A percentile compares a stretch with the other conserved stretches of the same genome.
Evolutionary conservation across 2,113 vertebrate genomes (phyloP).

Genomic region (Gallinago media): DNA sequence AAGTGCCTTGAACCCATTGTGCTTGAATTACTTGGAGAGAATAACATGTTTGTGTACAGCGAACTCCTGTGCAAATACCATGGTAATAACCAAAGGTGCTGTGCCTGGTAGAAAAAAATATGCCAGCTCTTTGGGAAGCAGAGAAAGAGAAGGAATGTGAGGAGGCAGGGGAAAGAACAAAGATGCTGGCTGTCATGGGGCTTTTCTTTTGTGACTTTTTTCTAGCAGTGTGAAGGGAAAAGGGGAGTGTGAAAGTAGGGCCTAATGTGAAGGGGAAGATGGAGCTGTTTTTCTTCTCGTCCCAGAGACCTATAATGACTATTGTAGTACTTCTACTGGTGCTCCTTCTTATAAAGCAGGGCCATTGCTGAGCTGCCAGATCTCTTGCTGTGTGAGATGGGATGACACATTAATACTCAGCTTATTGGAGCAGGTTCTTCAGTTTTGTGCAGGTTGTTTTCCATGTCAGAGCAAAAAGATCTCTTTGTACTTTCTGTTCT

Average conservation of each 20-base stretch:
- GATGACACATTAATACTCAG: slow-evolving; percentile 8
- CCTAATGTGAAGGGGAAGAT: not conserved
- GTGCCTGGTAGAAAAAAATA: not conserved
- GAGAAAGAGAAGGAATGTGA: not conserved
- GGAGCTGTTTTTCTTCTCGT: not conserved
- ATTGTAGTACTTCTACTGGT: not conserved
- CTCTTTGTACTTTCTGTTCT: slow-evolving; percentile 14
- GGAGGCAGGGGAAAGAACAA: not conserved
- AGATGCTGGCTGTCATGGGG: not conserved
- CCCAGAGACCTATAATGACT: not conserved
- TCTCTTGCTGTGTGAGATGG: slow-evolving; percentile 31
- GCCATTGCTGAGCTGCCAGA: not conserved
- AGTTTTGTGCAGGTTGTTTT: slow-evolving; percentile 34
- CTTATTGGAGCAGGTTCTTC: slow-evolving; percentile 11
- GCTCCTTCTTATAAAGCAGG: not conserved
- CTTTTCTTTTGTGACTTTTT: not conserved
- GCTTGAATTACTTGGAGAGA: slow-evolving; percentile 15
- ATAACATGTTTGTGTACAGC: not conserved
- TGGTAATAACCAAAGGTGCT: slow-evolving; percentile 5
- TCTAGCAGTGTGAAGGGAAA: not conserved
- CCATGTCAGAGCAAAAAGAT: not conserved
- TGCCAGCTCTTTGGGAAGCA: not conserved
- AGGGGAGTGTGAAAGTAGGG: not conserved
- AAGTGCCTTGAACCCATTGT: not conserved
- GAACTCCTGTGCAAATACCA: not conserved